phyloP scores from a whole-genome alignment of 1,140 invertebrate species.

The Drosophila tsacasi region DNA sequence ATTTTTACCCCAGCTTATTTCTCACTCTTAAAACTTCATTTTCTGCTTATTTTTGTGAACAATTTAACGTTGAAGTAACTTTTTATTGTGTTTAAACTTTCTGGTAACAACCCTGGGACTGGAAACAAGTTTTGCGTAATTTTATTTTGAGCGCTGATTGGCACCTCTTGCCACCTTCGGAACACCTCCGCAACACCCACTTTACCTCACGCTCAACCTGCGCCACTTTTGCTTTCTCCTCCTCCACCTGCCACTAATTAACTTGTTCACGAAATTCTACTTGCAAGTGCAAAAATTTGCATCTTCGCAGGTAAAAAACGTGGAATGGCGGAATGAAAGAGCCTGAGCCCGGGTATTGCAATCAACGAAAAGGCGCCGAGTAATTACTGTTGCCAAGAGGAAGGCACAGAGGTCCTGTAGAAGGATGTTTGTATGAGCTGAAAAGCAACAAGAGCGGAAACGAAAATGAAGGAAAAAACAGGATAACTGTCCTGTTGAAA shows the following conservation, averaged over 20 bases:
- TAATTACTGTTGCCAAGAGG: constrained; percentile 53
- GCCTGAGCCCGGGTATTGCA: constrained; percentile 16
- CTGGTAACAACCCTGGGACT: neutral
- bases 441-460: constrained; percentile 22
- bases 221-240: neutral
- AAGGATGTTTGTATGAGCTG: neutral
- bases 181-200: neutral
- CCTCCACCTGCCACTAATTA: constrained; percentile 31
- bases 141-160: constrained; percentile 41
- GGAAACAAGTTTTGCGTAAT: constrained; percentile 25
- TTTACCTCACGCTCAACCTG: neutral
- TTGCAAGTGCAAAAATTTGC: constrained; percentile 43
- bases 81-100: constrained; percentile 12
- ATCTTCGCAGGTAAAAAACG: constrained; percentile 39
- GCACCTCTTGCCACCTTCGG: constrained; percentile 2
- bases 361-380: constrained; percentile 61
- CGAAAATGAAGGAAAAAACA: constrained; percentile 9
- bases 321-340: neutral
- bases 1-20: neutral
- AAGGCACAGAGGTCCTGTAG: constrained; percentile 2
- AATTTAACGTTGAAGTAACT: constrained; percentile 9
- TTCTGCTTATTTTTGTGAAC: constrained; percentile 5
- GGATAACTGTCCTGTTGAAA: constrained; percentile 15
- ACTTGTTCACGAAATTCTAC: constrained; percentile 30
- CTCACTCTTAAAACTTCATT: neutral